A percentile compares a stretch with the other conserved stretches of the same genome.
Conservation (phyloP, 1,140 invertebrate genomes). For the Vanessa atalanta region DNA sequence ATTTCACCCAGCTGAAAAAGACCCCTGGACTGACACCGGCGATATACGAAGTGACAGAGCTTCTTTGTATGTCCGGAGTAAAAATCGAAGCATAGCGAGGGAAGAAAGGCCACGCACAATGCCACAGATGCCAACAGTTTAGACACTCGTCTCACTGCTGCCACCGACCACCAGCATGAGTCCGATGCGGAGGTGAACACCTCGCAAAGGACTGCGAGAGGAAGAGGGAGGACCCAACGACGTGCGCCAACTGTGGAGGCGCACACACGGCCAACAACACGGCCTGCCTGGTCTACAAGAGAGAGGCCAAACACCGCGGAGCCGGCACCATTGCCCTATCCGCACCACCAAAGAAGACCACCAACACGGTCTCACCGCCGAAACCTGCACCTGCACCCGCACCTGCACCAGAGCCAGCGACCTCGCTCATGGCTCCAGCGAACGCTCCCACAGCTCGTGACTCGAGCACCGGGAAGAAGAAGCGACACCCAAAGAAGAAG, state of each 20-base stretch:
- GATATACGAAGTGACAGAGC: not conserved
- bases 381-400: too few species aligned
- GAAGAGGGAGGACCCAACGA: not conserved
- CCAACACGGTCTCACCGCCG: too few species aligned
- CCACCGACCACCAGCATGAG: not conserved
- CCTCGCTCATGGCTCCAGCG: too few species aligned
- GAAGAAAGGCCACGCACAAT: slow-evolving; percentile 13
- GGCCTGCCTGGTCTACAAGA: not conserved
- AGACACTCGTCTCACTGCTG: slow-evolving; percentile 8
- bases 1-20: too few species aligned
- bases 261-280: slow-evolving; percentile 11
- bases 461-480: too few species aligned
- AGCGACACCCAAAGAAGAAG: too few species aligned
- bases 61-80: slow-evolving; percentile 5
- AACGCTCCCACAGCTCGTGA: too few species aligned
- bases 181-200: not conserved
- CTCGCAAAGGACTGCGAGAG: slow-evolving; percentile 3
- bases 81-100: slow-evolving; percentile 11
- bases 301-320: not conserved
- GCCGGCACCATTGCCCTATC: not conserved
- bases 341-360: not conserved
- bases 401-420: too few species aligned
- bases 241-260: slow-evolving; percentile 15
- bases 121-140: slow-evolving; percentile 24
- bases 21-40: not conserved